phyloP scores from a whole-genome alignment of 2,888 invertebrate genomes.

The Drosophila pseudotakahashii region DNA sequence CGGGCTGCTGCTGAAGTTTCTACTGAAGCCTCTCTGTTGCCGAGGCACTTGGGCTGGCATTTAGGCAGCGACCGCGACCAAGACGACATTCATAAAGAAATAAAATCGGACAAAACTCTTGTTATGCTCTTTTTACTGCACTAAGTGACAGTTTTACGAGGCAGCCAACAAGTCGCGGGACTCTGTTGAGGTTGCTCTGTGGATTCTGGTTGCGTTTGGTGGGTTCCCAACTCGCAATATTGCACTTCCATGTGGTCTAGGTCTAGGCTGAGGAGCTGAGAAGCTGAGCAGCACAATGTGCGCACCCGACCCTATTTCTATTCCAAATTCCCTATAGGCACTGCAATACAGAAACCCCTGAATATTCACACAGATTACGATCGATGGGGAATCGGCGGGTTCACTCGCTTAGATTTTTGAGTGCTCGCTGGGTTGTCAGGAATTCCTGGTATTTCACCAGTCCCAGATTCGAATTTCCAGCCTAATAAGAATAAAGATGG shows the following conservation, averaged over 20 bases:
- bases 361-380: constrained; percentile 33
- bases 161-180: constrained; percentile 35
- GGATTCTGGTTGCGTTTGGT: background rate
- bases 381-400: constrained; percentile 3
- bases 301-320: constrained; percentile 7
- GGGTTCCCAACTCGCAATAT: background rate
- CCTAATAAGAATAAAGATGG: constrained; percentile 47
- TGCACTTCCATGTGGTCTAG: constrained; percentile 6
- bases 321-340: background rate
- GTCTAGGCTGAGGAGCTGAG: too few relatives aligned
- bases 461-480: constrained; percentile 35
- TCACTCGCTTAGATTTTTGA: constrained; percentile 17
- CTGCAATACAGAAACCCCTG: constrained; percentile 13
- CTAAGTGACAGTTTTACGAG: constrained; percentile 64
- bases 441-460: constrained; percentile 51
- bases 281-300: too few relatives aligned
- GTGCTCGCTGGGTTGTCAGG: constrained; percentile 6
- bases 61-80: constrained; percentile 42
- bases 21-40: background rate
- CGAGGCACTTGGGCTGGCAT: constrained; percentile 36
- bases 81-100: constrained; percentile 67
- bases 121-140: constrained; percentile 48
- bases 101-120: constrained; percentile 56
- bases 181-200: constrained; percentile 2
- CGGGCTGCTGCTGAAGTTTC: constrained; percentile 42